Evolutionary conservation across 2,797 vertebrate species (phyloP), one percentile per base, ranked within the genome.

Genomic region (Sphenopsis melanotis): DNA sequence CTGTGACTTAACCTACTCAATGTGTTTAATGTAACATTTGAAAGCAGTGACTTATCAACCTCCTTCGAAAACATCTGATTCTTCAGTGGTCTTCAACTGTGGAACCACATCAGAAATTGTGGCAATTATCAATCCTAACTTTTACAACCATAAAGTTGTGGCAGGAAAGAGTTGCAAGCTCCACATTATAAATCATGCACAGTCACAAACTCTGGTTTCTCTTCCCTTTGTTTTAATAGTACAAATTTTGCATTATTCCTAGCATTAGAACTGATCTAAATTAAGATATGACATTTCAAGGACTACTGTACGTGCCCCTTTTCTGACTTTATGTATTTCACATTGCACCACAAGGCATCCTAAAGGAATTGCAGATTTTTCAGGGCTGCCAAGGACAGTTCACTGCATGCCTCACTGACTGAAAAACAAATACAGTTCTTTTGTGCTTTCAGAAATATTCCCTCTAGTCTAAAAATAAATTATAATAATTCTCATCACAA

Each of bases 251-350:
- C 69, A 61, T 82, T 89, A 65, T 57, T 84, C 11, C 63, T 44
- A 63, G 41, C 27, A 71, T 46, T 81, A 76, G 60, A 69, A 65
- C 24, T 37, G 23, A 74, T 50, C 59, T 90, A 84, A 61, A 87
- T 72, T 59, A 93, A 86, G 57, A 68, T 17, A 74, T 15, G 74
- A 90, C 70, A 89, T 84, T 90, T 90, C 86, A 94, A 90, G 74
- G 56, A 84, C 83, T 88, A 65, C n/a, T 56, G 72, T 78, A 71
- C 0, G 0, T 50, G 46, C 8, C 37, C 53, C 39, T 75, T 83
- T 83, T 61, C 69, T 81, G 57, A 46, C 39, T 88, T 66, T 14
- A n/a, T 6, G 7, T 75, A 78, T 83, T 91, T 86, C 57, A 69
- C 15, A 34, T 3, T 32, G 37, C 49, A 86, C 65, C 79, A 85